phyloP scores from a whole-genome alignment of 1,140 invertebrate genomes.

The Saccostrea echinata region DNA sequence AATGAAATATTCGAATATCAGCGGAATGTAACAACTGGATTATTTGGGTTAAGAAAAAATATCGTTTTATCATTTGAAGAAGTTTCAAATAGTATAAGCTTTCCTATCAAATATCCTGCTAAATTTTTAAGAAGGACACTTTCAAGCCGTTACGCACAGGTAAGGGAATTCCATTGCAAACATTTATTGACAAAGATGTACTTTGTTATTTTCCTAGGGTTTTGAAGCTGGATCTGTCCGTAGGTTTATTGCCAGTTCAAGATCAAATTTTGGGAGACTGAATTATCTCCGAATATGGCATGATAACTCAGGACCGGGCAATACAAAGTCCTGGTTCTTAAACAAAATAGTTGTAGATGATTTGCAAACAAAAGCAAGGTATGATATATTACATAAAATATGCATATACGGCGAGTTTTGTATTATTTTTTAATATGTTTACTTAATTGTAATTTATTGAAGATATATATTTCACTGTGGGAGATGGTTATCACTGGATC shows the following conservation, averaged over 20 bases:
- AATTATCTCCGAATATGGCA: slow-evolving; percentile 77
- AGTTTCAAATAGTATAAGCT: too few species aligned
- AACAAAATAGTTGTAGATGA: slow-evolving; percentile 74
- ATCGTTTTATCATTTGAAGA: too few species aligned
- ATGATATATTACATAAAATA: not conserved
- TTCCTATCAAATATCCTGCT: too few species aligned
- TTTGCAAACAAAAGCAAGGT: slow-evolving; percentile 73
- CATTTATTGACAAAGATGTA: not conserved
- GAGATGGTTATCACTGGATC: slow-evolving; percentile 76
- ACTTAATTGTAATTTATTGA: slow-evolving; percentile 28
- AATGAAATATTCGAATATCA: too few species aligned
- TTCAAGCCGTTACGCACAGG: too few species aligned
- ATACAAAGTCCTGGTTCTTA: slow-evolving; percentile 74
- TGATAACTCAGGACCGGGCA: slow-evolving; percentile 75
- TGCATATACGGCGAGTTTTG: not conserved
- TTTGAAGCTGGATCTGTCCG: slow-evolving; percentile 68
- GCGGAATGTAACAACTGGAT: too few species aligned
- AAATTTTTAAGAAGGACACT: too few species aligned
- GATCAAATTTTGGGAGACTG: slow-evolving; percentile 69
- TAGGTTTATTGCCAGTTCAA: slow-evolving; percentile 71
- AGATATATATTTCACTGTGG: slow-evolving; percentile 77
- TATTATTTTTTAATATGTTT: too few species aligned
- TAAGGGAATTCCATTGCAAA: too few species aligned
- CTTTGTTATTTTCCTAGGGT: slow-evolving; percentile 55
- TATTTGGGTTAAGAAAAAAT: too few species aligned